Percentiles rank a stretch among this genome's conserved stretches.
Evolutionary conservation across 2,113 vertebrate genomes (phyloP).

Genomic region (Rutilus rutilus): DNA sequence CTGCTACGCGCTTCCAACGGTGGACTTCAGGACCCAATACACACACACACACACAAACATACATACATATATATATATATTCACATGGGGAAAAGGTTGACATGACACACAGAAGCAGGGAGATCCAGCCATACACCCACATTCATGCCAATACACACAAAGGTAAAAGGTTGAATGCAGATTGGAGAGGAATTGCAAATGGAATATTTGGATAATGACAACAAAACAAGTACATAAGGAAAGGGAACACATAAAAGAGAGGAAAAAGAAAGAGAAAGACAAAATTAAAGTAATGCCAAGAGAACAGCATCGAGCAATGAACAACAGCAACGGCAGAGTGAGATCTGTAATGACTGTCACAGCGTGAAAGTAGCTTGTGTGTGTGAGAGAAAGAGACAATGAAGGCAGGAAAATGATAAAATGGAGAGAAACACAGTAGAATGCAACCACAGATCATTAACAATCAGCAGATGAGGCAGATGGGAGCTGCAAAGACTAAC

Average conservation of each 20-base stretch:
- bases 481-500: constrained; percentile 57
- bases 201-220: constrained; percentile 34
- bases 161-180: constrained; percentile 52
- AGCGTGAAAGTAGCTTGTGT: constrained; percentile 22
- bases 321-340: constrained; percentile 48
- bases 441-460: constrained; percentile 51
- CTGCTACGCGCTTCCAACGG: constrained; percentile 83
- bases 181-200: constrained; percentile 42
- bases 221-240: constrained; percentile 37
- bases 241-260: constrained; percentile 46
- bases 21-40: constrained; percentile 72
- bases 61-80: constrained; percentile 26
- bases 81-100: constrained; percentile 24
- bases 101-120: constrained; percentile 13
- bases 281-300: constrained; percentile 52
- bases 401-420: constrained; percentile 20
- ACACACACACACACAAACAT: constrained; percentile 42
- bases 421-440: constrained; percentile 38
- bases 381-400: constrained; percentile 32
- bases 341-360: constrained; percentile 34
- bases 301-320: constrained; percentile 44
- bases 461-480: constrained; percentile 62
- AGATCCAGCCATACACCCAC: constrained; percentile 38
- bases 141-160: constrained; percentile 36
- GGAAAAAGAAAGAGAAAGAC: constrained; percentile 55